Base-by-base conservation (phyloP, 35 echinoderm and acorn worm species). In the Hemicentrotus pulcherrimus region DNA sequence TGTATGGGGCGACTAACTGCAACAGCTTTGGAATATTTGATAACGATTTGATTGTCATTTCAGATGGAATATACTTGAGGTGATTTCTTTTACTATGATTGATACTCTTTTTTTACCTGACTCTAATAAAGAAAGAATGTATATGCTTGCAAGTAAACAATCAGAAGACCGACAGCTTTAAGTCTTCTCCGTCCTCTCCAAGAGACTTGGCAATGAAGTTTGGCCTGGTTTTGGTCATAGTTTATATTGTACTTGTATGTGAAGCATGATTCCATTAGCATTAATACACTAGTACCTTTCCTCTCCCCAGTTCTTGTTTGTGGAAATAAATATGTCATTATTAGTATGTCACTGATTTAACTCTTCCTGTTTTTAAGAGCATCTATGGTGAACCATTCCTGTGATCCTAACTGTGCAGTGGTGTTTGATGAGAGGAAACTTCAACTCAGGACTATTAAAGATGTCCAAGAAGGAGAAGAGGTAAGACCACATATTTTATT, bases 21-120 rank as follows among this genome's bases (percentile, higher is more conserved):
- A 93, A 93, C 31, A 93, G 91, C 48, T 93, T 93, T 28, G 50
- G 46, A 47, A 58, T 93, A 93, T 93, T 46, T 93, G 91, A 93
- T 47, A 93, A 47, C 19, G 91, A 93, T 58, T 46, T 93, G 91
- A 93, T 52, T 47, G 48, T 19, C 3, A 48, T 47, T 12, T 46
- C 32, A 15, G 48, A 30, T 47, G 91, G 91, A 5, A 58, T 93
- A 13, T 93, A 93, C 28, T 14, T 93, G 45, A 93, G 91, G 91
- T 93, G 32, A 90, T 16, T 22, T 7, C 18, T 18, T 22, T 78
- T 78, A 14, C 10, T 6, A 28, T 55, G 14, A 14, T 59, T 59
- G 35, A 41, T 41, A 3, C 3, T n/a, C 3, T 41, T 41, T 0
- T 41, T 41, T 41, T 41, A 41, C 35, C 35, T 41, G 35, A 41